These are phyloP conservation scores for Eristalinus aeneus DNA, from an alignment of 2,888 invertebrate genomes.

Conservation along the genomic window DNA sequence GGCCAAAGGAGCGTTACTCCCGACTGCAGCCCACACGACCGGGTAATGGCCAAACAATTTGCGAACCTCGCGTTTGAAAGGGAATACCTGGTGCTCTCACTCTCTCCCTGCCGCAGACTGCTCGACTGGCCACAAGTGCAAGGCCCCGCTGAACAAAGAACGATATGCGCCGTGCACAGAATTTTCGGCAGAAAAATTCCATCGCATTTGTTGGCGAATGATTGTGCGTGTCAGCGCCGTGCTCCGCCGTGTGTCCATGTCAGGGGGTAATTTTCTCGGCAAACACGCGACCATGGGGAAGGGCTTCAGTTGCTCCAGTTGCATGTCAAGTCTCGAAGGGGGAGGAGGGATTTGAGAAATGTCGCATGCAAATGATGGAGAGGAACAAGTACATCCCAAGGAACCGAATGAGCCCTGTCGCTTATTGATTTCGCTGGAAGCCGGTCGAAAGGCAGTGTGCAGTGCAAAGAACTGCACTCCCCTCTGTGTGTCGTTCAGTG, in stretches of 20 bases:
- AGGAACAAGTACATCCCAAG: slow-evolving; percentile 14
- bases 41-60: slow-evolving; percentile 64
- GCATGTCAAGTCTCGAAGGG: not conserved
- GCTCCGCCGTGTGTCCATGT: not conserved
- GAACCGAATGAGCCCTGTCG: slow-evolving; percentile 7
- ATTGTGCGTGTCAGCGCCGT: not conserved
- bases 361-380: slow-evolving; percentile 3
- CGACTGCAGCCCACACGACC: slow-evolving; percentile 34
- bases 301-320: not conserved
- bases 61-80: slow-evolving; percentile 59
- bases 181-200: slow-evolving; percentile 1
- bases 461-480: not conserved
- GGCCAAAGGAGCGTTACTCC: slow-evolving; percentile 4
- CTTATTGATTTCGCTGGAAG: slow-evolving; percentile 43
- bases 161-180: not conserved
- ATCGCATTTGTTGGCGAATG: slow-evolving; percentile 2
- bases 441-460: not conserved
- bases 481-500: not conserved
- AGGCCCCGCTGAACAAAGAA: slow-evolving; percentile 26
- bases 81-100: slow-evolving; percentile 23
- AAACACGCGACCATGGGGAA: slow-evolving; percentile 25
- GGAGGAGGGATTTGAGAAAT: not conserved
- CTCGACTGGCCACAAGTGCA: slow-evolving; percentile 32
- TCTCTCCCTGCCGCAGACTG: not conserved
- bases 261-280: slow-evolving; percentile 24